phyloP scores from a whole-genome alignment of 35 echinoderm and acorn worm species.

The Heliocidaris erythrogramma region DNA sequence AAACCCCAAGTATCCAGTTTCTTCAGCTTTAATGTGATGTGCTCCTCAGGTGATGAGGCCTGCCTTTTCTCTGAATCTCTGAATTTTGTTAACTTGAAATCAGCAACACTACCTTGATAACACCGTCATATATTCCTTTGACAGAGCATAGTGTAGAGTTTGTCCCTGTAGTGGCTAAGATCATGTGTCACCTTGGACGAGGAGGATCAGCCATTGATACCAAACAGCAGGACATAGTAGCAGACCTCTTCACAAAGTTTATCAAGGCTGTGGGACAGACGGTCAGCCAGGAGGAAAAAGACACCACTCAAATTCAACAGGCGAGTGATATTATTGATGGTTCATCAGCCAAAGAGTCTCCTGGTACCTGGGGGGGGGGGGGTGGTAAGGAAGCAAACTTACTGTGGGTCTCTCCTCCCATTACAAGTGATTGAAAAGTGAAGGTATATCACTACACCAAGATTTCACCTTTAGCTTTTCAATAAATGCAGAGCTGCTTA shows the following conservation, averaged over 20 bases:
- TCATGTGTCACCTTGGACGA: constrained; percentile 38
- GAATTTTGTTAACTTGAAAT: not conserved
- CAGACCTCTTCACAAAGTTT: constrained; percentile 42
- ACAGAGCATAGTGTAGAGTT: constrained; percentile 10
- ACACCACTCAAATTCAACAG: constrained; percentile 21
- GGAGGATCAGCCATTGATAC: not conserved
- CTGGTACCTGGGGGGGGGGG: too few relatives aligned
- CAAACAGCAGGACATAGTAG: constrained; percentile 27
- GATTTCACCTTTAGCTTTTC: too few relatives aligned
- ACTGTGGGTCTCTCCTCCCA: too few relatives aligned
- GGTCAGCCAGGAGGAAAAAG: not conserved
- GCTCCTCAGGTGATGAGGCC: not conserved
- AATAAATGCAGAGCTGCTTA: too few relatives aligned
- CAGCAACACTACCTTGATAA: not conserved
- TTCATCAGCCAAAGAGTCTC: too few relatives aligned
- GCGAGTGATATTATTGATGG: not conserved
- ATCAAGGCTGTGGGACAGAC: constrained; percentile 6
- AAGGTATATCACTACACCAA: too few relatives aligned
- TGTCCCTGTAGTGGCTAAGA: not conserved
- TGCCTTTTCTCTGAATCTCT: not conserved
- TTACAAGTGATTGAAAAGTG: too few relatives aligned
- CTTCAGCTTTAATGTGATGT: too few relatives aligned
- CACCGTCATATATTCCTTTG: not conserved
- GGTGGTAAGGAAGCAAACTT: too few relatives aligned
- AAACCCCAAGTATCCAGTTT: too few relatives aligned